Base-by-base conservation (phyloP, 2,888 invertebrate species). In the Maniola hyperantus region DNA sequence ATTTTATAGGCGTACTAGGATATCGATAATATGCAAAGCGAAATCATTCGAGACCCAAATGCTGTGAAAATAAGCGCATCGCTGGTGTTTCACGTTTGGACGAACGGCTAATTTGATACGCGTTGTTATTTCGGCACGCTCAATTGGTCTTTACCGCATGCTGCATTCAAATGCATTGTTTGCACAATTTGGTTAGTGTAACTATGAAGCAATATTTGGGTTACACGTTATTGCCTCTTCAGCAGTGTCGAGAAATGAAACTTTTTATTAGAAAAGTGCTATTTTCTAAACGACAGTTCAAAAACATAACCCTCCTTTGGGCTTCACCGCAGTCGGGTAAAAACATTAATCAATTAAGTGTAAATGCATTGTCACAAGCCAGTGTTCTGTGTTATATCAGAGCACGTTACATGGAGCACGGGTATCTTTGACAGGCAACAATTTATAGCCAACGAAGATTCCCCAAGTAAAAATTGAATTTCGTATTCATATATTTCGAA, bases 351-450 rank as follows among this genome's bases (percentile, higher is more conserved):
- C n/a, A 26, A 69, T 69, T 68, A 69, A 66, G 51, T 57, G 61
- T 71, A 69, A 69, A 73, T 67, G 60, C 69, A 70, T 60, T 68
- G 68, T 66, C 69, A 71, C 61, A 51, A 18, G 7, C 13, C 53
- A 44, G 42, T 42, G 33, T 54, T 63, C 63, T 63, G 63, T 54
- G 53, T 63, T 46, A 46, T 54, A 63, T 55, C 63, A 13, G 13
- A 69, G 46, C 54, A 60, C 65, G 66, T 69, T 64, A 69, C 66
- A 61, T 26, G 54, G 61, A 61, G 66, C 70, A 66, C 68, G 58
- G 66, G 68, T 71, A 71, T 69, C 71, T 65, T 50, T 65, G 69
- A 65, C 69, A 67, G 68, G 58, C 39, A 65, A 50, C 15, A 65
- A 71, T 71, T 68, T 69, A 68, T 66, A 55, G 33, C 50, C 46